Conservation (phyloP, 2,113 vertebrate species). For the Ovis canadensis region DNA sequence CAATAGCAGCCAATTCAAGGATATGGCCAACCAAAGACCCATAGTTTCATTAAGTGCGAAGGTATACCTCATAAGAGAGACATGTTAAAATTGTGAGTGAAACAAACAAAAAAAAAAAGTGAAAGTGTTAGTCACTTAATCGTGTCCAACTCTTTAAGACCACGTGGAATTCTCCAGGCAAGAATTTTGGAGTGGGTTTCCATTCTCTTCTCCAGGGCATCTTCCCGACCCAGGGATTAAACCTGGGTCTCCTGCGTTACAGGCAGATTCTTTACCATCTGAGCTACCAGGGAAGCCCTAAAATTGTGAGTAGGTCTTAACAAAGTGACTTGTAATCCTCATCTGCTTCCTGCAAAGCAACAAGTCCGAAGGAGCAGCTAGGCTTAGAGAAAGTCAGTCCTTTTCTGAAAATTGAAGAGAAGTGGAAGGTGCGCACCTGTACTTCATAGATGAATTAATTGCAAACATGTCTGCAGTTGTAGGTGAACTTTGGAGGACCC, state of each 20-base stretch:
- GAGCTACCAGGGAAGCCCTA: neutral
- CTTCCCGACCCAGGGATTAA: neutral
- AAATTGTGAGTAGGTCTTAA: neutral
- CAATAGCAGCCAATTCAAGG: neutral
- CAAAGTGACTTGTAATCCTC: neutral
- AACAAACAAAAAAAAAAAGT: neutral
- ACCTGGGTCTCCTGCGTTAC: neutral
- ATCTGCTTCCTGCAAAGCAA: neutral
- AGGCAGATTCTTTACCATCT: neutral
- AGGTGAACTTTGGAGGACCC: constrained; percentile 33
- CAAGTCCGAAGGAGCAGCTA: neutral
- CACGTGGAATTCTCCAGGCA: neutral
- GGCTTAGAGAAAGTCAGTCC: neutral
- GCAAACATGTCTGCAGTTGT: neutral
- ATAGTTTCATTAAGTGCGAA: neutral
- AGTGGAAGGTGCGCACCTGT: neutral
- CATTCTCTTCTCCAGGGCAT: neutral
- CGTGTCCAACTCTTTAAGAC: neutral
- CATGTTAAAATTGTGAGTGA: neutral
- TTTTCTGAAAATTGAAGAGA: neutral
- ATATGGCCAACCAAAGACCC: neutral
- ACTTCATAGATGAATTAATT: neutral
- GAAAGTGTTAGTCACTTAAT: neutral
- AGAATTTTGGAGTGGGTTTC: neutral
- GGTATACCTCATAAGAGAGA: neutral